Base-by-base conservation (phyloP, 1,140 invertebrate genomes). In the Whitmania pigra region DNA sequence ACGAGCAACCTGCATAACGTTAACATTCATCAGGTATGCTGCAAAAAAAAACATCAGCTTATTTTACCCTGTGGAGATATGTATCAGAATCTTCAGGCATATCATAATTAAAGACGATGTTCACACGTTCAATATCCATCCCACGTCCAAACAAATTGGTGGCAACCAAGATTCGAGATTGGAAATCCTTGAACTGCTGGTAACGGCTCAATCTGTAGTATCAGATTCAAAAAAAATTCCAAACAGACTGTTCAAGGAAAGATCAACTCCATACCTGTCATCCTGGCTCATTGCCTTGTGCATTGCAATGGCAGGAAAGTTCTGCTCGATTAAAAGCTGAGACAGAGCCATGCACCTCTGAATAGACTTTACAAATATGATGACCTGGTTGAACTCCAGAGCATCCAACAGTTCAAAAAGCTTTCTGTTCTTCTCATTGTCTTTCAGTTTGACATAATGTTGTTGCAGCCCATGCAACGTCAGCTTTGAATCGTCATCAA, bases 71-170 rank as follows among this genome's bases (percentile, higher is more conserved):
- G 84, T 99, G 97, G 63, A 99, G 84, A 80, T 99, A 99, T 0
- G 96, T 99, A 78, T 99, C 97, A 0, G 95, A 97, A 84, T 97
- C 93, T 85, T 99, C 97, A 13, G 97, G 96, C 95, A 99, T 99
- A 79, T 99, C 97, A 80, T 99, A 99, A 82, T 99, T 99, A 80
- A 99, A 98, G 0, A 99, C 97, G 82, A 99, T 99, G 82, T 99
- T 99, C 0, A 99, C 97, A 83, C 97, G 75, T 76, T 87, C 86
- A 76, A 85, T 86, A 76, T 86, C 85, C 85, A 86, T 85, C 67
- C 85, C 85, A 74, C 97, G 87, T 25, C 96, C 97, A 86, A 99
- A 99, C 43, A 99, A 84, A 84, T 99, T 98, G 0, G 97, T 99
- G 0, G 97, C 96, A 5, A 99, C 96, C 76, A 97, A 85, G 77